A percentile compares a stretch with the other conserved stretches of the same genome.
Conservation (phyloP, 1,140 invertebrate species). For the Caenorhabditis latens region DNA sequence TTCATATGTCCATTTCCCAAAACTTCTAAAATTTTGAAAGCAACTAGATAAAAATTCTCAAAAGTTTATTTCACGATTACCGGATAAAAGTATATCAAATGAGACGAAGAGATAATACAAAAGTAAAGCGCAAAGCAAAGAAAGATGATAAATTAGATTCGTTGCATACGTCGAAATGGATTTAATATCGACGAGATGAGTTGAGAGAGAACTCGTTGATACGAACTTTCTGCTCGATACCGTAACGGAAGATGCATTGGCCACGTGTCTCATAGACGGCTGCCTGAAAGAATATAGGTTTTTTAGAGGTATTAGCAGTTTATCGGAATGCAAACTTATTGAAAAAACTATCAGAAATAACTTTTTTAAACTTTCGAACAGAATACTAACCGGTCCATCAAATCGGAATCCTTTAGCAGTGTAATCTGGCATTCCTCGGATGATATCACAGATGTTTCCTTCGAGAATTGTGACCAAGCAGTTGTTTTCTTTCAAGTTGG, state of each 20-base stretch:
- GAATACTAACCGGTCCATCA: constrained; percentile 67
- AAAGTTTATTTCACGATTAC: neutral
- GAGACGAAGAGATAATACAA: neutral
- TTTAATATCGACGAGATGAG: constrained; percentile 20
- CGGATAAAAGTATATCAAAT: neutral
- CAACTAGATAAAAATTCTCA: too few relatives aligned
- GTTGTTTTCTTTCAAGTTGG: constrained; percentile 79
- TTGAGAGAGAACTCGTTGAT: constrained; percentile 70
- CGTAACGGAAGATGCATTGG: constrained; percentile 78
- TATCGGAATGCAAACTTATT: neutral
- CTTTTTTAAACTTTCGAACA: neutral
- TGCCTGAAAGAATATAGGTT: constrained; percentile 61
- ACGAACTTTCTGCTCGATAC: constrained; percentile 78
- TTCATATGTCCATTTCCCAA: too few relatives aligned
- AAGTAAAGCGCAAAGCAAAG: constrained; percentile 5
- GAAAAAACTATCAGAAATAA: neutral
- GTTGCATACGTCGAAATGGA: neutral
- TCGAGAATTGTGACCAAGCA: constrained; percentile 78
- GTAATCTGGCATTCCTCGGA: constrained; percentile 74
- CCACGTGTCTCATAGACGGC: constrained; percentile 76
- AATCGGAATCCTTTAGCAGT: constrained; percentile 71
- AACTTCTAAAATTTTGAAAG: too few relatives aligned
- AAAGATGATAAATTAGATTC: neutral
- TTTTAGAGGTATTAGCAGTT: neutral
- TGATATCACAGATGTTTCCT: constrained; percentile 78